Evolutionary conservation across 1,140 invertebrate species (phyloP).

Genomic region (Euschistus heros): DNA sequence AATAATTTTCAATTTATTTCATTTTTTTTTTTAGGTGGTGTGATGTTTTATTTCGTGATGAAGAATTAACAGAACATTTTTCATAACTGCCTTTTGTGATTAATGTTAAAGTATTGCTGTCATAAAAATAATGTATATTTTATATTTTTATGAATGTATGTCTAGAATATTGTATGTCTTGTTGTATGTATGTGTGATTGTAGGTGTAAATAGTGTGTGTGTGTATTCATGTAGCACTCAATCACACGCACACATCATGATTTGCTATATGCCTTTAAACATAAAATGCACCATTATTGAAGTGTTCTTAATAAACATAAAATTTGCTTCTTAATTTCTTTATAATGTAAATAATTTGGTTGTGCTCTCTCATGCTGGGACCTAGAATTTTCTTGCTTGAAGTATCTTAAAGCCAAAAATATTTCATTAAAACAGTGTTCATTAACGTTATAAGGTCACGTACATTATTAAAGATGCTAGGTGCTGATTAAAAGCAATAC

Average conservation of each 20-base stretch:
- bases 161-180: neutral
- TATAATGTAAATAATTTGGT: neutral
- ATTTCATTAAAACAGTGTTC: conserved; percentile 18
- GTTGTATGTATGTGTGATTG: conserved; percentile 1
- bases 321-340: conserved; percentile 17
- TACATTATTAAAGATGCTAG: conserved; percentile 21
- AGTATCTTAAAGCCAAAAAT: conserved; percentile 1
- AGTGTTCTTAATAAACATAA: conserved; percentile 5
- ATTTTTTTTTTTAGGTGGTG: too few species aligned
- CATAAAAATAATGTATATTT: neutral
- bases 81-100: conserved; percentile 1
- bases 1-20: too few species aligned
- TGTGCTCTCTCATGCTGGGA: conserved; percentile 13
- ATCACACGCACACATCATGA: neutral
- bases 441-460: conserved; percentile 13
- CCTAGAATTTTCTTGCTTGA: neutral
- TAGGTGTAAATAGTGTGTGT: neutral
- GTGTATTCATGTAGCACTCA: neutral
- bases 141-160: conserved; percentile 4
- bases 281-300: conserved; percentile 2
- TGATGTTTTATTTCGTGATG: too few species aligned
- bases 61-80: neutral
- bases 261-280: conserved; percentile 3
- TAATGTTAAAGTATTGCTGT: neutral
- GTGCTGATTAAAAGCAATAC: conserved; percentile 23